Evolutionary conservation across 1,140 invertebrate genomes (phyloP), one percentile per base, ranked within the genome.

Genomic region (Sitophilus oryzae): DNA sequence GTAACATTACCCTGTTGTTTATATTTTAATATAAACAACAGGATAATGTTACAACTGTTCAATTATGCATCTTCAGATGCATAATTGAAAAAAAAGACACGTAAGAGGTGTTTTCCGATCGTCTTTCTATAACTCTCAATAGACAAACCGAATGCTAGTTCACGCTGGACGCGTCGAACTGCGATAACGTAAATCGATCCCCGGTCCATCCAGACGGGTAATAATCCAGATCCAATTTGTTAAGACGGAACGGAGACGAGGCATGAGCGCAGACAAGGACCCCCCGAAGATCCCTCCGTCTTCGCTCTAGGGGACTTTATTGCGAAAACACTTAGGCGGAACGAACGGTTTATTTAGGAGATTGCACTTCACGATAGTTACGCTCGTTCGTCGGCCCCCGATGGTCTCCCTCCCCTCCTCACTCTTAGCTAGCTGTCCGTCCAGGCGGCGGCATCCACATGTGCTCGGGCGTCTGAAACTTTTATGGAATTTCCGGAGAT

Each of bases 261-360:
- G 30, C 20, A 16, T 14, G n/a, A n/a, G n/a, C n/a, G n/a, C n/a
- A n/a, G n/a, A 23, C 25, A 47, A 55, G 21, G 22, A 16, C 35
- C 20, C 19, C 34, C 10, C 14, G 21, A 50, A 50, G 40, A 44
- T 38, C 25, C 19, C 25, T 50, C 37, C 38, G 36, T 36, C 44
- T 21, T 43, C 34, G 46, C 62, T 56, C 56, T 52, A 40, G 64
- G n/a, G 58, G 65, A 58, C 59, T 66, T 66, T 66, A 66, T 66
- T 64, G 65, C 65, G 62, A 65, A 66, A 64, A 64, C 65, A 66
- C 65, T 66, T 66, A 66, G 62, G 47, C 59, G 56, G 54, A 63
- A 63, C 53, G 55, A 58, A 59, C 42, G 47, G 55, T 62, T 63
- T 66, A 66, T 66, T 66, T 65, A 66, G 62, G 56, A 64, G 60